These are phyloP conservation scores for Phoxinus dragarum DNA, from an alignment of 2,797 vertebrate species.

Conservation along the genomic window DNA sequence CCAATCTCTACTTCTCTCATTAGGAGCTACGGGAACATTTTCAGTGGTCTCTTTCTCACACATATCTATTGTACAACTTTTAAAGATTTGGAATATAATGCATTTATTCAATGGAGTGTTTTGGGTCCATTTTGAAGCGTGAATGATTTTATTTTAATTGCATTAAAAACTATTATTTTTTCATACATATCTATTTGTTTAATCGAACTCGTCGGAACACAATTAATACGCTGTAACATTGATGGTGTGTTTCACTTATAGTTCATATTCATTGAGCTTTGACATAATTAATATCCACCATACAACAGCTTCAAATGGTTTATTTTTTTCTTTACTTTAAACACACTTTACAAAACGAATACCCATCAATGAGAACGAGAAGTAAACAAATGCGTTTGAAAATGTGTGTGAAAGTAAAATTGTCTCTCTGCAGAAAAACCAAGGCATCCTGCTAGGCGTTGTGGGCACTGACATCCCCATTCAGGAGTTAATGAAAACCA, in stretches of 20 bases:
- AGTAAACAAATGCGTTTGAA: background rate
- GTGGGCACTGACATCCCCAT: constrained; percentile 98
- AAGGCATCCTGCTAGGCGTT: constrained; percentile 96
- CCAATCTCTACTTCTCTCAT: background rate
- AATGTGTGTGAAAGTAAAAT: constrained; percentile 7
- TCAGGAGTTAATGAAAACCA: constrained; percentile 95
- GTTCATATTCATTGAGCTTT: background rate
- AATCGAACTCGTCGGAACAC: background rate
- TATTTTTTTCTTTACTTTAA: background rate
- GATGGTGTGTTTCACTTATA: background rate
- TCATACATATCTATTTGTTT: background rate
- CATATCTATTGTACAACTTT: background rate
- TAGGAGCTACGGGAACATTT: background rate
- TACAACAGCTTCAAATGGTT: too few species aligned
- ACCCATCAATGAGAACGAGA: background rate
- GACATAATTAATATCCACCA: background rate
- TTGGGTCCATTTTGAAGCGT: background rate
- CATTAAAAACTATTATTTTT: background rate
- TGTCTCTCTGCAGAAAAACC: constrained; percentile 86
- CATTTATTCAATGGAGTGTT: background rate
- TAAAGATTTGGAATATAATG: background rate
- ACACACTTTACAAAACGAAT: background rate
- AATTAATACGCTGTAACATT: background rate
- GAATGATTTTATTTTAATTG: background rate
- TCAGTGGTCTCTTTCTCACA: background rate